Evolutionary conservation across 2,888 invertebrate genomes (phyloP).

Genomic region (Parnassius smintheus): DNA sequence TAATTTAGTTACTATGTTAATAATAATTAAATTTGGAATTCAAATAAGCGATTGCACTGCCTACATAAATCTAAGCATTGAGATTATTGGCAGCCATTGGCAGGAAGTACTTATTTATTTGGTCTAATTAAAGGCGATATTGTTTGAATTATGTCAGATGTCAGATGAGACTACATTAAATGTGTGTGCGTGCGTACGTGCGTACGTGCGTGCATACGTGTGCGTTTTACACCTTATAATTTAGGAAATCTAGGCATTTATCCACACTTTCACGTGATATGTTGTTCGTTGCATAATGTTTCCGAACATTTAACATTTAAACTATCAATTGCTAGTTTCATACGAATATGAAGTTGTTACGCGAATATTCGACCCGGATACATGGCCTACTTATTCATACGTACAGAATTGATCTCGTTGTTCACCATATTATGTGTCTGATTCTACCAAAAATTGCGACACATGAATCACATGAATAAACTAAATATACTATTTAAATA

Average conservation of each 20-base stretch:
- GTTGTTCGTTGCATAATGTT: constrained; percentile 38
- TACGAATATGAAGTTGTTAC: constrained; percentile 43
- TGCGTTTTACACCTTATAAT: constrained; percentile 3
- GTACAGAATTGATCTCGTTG: constrained; percentile 18
- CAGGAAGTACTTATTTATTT: too few species aligned
- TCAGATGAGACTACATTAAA: too few species aligned
- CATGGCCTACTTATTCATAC: constrained; percentile 34
- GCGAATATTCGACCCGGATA: constrained; percentile 40
- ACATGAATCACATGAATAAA: constrained; percentile 8
- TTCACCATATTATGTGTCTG: constrained; percentile 8
- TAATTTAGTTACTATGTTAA: too few species aligned
- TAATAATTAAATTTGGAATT: too few species aligned
- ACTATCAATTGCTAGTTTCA: constrained; percentile 41
- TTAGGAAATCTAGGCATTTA: constrained; percentile 31
- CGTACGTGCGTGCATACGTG: too few species aligned
- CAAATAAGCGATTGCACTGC: too few species aligned
- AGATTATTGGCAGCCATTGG: too few species aligned
- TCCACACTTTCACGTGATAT: constrained; percentile 39
- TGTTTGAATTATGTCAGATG: too few species aligned
- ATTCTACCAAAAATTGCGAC: constrained; percentile 5
- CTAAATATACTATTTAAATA: constrained; percentile 10
- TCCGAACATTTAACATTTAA: constrained; percentile 42
- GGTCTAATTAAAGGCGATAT: too few species aligned
- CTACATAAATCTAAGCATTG: too few species aligned
- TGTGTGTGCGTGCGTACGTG: too few species aligned